Base-by-base conservation (phyloP, 2,888 invertebrate species). In the Epistrophe eligans region DNA sequence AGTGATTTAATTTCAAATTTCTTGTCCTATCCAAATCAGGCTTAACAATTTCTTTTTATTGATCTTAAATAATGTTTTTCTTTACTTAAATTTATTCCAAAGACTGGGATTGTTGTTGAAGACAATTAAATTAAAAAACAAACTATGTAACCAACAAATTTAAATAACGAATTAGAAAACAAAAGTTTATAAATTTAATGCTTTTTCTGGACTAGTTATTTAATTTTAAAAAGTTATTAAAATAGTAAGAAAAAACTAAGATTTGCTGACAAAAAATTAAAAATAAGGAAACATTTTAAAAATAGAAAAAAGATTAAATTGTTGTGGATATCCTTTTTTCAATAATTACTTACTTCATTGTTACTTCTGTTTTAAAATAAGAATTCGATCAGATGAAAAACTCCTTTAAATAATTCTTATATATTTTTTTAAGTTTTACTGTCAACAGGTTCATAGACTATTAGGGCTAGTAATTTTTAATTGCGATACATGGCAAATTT, bases 21-120 rank as follows among this genome's bases (percentile, higher is more conserved):
- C 10, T 38, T 52, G 28, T 35, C 0, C 8, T 32, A 74, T 19
- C 55, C 62, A 74, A 70, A 79, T 40, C 11, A 35, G n/a, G 8
- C n/a, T 50, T 43, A 66, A 60, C n/a, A 32, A 35, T 13, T 52
- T 38, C 4, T 35, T 67, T 80, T 43, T 66, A n/a, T 40, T 60
- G 35, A 32, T 66, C 28, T 35, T 19, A 57, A n/a, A 66, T 38
- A 50, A 73, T 4, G 35, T 19, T 45, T 67, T n/a, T 64, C 52
- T 76, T 64, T 57, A 84, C 77, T 67, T 55, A 77, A 85, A 77
- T 71, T 66, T 74, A 77, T 77, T 77, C 82, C 85, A 79, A 85
- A 85, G 85, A 85, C 82, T 82, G 80, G 64, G 38, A 79, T 84
- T 74, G 71, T 79, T 77, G 45, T 80, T 83, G 40, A 76, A 81